These are phyloP conservation scores for Castor canadensis DNA, from an alignment of 2,113 vertebrate species.

Conservation along the genomic window DNA sequence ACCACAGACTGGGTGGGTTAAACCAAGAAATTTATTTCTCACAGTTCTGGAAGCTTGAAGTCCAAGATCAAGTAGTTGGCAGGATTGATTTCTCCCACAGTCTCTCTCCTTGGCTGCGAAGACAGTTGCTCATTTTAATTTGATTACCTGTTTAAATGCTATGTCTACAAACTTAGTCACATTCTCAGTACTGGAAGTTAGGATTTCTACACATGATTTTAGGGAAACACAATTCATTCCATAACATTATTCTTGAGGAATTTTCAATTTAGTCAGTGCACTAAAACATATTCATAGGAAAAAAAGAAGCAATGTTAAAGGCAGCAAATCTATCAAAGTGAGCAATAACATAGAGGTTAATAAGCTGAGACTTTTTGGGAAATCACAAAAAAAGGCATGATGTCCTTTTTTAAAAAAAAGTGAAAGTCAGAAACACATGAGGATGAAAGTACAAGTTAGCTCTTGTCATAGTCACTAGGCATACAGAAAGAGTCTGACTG, in stretches of 20 bases:
- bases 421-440: not conserved
- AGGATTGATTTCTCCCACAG: not conserved
- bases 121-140: not conserved
- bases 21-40: not conserved
- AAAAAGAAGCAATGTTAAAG: not conserved
- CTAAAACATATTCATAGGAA: not conserved
- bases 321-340: not conserved
- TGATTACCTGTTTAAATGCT: not conserved
- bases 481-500: not conserved
- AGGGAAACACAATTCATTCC: not conserved
- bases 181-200: not conserved
- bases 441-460: not conserved
- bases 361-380: not conserved
- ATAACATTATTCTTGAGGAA: not conserved
- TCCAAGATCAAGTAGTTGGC: not conserved
- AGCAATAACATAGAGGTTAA: not conserved
- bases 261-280: not conserved
- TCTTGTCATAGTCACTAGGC: not conserved
- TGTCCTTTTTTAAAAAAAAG: no score
- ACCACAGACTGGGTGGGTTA: not conserved
- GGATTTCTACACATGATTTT: not conserved
- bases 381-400: no score
- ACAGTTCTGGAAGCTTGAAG: not conserved
- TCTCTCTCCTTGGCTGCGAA: not conserved
- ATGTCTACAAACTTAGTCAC: not conserved